Evolutionary conservation across 2,888 invertebrate species (phyloP).

Genomic region (Rhodophaea formosa): DNA sequence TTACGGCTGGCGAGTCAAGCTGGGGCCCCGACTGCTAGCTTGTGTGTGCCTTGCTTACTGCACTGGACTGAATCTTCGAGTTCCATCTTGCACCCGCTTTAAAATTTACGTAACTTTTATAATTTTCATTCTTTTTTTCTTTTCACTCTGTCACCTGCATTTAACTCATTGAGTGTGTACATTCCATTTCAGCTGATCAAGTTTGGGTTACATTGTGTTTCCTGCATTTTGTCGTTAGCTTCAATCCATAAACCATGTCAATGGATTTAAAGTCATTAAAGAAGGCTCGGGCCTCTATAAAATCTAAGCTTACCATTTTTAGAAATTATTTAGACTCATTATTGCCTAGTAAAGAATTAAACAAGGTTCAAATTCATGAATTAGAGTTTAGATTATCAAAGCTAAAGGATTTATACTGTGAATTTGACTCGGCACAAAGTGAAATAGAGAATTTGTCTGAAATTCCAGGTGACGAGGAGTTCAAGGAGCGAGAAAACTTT

Average conservation of each 20-base stretch:
- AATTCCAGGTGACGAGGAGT: neutral
- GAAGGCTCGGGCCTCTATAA: neutral
- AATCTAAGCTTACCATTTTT: neutral
- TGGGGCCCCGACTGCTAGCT: too few species aligned
- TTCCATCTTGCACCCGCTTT: too few species aligned
- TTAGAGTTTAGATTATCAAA: neutral
- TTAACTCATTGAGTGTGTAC: too few species aligned
- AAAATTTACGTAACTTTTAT: slow-evolving; percentile 5
- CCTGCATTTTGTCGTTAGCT: too few species aligned
- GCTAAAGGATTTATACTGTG: neutral
- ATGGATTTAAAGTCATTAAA: neutral
- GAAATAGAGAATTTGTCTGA: neutral
- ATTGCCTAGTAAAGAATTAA: neutral
- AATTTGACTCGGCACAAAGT: neutral
- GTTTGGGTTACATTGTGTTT: too few species aligned
- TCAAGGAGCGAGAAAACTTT: neutral
- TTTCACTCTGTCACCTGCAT: too few species aligned
- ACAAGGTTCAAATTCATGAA: too few species aligned
- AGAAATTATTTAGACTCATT: neutral
- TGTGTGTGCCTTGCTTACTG: too few species aligned
- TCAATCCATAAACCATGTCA: too few species aligned
- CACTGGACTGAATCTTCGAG: neutral
- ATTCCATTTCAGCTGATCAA: too few species aligned
- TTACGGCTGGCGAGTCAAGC: too few species aligned
- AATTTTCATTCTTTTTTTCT: too few species aligned